These are phyloP conservation scores for Strigamia maritima DNA, from an alignment of 2,888 invertebrate species.

Conservation along the genomic window DNA sequence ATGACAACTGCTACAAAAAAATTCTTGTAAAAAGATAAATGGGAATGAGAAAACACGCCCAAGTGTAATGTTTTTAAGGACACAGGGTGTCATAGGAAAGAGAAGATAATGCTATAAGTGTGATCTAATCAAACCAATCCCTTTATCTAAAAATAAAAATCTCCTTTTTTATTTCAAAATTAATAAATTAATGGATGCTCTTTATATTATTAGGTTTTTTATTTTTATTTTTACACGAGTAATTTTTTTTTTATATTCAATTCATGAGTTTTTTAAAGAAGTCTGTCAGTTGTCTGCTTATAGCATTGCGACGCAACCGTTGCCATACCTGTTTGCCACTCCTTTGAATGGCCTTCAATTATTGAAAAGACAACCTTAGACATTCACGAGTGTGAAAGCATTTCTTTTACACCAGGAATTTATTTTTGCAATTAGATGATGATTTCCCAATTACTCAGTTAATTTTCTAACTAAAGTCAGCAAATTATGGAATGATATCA, in stretches of 20 bases:
- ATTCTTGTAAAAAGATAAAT: background rate
- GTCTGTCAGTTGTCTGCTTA: background rate
- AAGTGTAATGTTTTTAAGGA: background rate
- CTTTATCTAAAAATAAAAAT: background rate
- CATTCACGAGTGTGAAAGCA: background rate
- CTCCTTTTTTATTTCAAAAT: background rate
- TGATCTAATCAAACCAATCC: slow-evolving; percentile 22
- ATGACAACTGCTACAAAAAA: background rate
- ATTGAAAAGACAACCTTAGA: slow-evolving; percentile 11
- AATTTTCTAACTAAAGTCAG: background rate
- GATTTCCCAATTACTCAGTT: background rate
- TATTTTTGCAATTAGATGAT: background rate
- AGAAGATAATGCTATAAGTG: slow-evolving; percentile 3
- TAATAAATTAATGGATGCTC: background rate
- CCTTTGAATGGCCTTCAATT: slow-evolving; percentile 22
- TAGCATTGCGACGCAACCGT: background rate
- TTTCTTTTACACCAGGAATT: background rate
- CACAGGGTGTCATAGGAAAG: background rate
- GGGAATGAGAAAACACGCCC: background rate
- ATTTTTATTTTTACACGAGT: background rate
- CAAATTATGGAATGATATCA: background rate
- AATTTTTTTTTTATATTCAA: background rate
- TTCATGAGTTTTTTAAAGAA: background rate
- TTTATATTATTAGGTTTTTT: no score
- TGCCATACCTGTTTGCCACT: slow-evolving; percentile 19